Percentiles rank a stretch among this genome's conserved stretches.
Conservation (phyloP, 2,797 vertebrate genomes). For the Gobio occitaniae region DNA sequence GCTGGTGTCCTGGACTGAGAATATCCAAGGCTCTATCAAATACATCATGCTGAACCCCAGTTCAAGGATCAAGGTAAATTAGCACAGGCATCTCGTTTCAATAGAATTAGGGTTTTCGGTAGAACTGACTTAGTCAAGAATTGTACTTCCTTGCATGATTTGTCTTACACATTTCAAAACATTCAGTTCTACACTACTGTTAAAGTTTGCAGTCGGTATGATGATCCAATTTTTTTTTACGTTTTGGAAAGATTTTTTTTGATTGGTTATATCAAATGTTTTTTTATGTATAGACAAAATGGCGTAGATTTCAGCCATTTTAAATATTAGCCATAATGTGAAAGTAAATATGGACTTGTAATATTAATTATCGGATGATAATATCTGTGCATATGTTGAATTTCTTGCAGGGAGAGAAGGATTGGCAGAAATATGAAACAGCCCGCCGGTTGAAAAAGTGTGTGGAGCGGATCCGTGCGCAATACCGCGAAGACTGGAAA, state of each 20-base stretch:
- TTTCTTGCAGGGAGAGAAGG: slow-evolving; percentile 90
- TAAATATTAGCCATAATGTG: background rate
- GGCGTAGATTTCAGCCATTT: background rate
- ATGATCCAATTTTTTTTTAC: too few species aligned
- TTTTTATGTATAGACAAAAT: background rate
- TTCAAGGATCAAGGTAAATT: slow-evolving; percentile 93
- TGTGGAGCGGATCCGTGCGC: slow-evolving; percentile 90
- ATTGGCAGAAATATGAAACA: slow-evolving; percentile 98
- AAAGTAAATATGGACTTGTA: background rate
- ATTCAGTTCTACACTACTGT: background rate
- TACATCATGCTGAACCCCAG: slow-evolving; percentile 99
- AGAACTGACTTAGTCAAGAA: background rate
- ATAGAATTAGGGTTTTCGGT: background rate
- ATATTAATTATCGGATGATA: background rate
- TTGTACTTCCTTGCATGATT: background rate
- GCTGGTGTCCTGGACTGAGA: slow-evolving; percentile 98
- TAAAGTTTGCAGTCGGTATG: too few species aligned
- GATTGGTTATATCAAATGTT: background rate
- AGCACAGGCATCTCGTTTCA: background rate
- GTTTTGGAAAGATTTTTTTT: too few species aligned
- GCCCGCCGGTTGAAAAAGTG: slow-evolving; percentile 93
- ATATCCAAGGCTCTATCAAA: slow-evolving; percentile 97
- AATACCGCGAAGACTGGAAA: slow-evolving; percentile 97
- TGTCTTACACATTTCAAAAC: background rate
- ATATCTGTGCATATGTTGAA: background rate